Evolutionary conservation across 2,888 invertebrate genomes (phyloP).

Genomic region (Crepidodera aurea): DNA sequence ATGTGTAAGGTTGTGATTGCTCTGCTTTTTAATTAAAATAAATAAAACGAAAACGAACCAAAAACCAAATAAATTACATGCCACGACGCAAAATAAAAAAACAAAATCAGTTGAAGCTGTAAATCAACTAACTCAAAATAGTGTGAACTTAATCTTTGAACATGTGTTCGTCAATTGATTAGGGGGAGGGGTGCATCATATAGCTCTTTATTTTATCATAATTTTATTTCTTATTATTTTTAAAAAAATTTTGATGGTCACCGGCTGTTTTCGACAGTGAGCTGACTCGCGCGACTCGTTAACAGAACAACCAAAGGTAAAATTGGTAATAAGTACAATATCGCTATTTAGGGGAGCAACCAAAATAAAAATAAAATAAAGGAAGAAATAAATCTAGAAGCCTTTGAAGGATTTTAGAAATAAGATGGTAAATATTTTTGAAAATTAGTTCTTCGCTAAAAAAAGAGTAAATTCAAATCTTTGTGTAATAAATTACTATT

Average conservation of each 20-base stretch:
- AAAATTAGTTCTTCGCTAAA: no score
- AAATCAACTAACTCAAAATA: constrained; percentile 35
- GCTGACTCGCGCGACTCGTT: constrained; percentile 48
- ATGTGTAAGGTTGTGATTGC: constrained; percentile 54
- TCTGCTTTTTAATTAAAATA: constrained; percentile 56
- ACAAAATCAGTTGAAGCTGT: constrained; percentile 46
- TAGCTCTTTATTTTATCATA: constrained; percentile 35
- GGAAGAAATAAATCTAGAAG: neutral
- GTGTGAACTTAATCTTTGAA: constrained; percentile 44
- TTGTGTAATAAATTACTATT: no score
- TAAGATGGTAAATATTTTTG: no score
- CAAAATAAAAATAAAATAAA: constrained; percentile 1
- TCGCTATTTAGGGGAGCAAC: neutral
- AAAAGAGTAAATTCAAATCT: no score
- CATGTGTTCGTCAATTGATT: constrained; percentile 58
- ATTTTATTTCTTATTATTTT: neutral
- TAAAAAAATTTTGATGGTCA: constrained; percentile 18
- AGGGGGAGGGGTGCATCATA: constrained; percentile 56
- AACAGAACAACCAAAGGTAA: constrained; percentile 62
- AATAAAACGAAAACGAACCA: constrained; percentile 50
- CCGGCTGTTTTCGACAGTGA: constrained; percentile 17
- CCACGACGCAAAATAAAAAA: constrained; percentile 59
- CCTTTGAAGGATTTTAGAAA: neutral
- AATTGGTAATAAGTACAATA: constrained; percentile 43
- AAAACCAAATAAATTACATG: constrained; percentile 56